phyloP scores from a whole-genome alignment of 2,797 vertebrate genomes.

The Ctenosaura bakeri region DNA sequence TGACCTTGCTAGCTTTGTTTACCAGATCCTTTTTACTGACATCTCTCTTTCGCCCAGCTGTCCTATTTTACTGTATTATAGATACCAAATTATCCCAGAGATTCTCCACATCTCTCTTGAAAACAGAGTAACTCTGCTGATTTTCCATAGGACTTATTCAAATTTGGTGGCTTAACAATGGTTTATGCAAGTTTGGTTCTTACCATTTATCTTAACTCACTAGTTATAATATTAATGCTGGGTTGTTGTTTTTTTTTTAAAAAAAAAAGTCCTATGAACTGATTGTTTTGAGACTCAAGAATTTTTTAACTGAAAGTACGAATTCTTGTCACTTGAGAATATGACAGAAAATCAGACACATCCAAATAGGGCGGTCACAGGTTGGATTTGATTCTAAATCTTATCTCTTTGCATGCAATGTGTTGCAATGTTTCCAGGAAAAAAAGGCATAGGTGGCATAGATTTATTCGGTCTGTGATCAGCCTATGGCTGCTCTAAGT shows the following conservation, averaged over 20 bases:
- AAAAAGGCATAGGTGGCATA: background rate
- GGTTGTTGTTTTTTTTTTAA: background rate
- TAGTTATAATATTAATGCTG: too few relatives aligned
- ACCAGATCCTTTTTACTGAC: fast-evolving
- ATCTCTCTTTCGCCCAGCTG: background rate
- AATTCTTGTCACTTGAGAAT: too few relatives aligned
- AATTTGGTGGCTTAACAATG: background rate
- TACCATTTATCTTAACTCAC: background rate
- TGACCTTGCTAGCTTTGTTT: background rate
- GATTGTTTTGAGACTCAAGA: background rate
- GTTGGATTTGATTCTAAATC: too few relatives aligned
- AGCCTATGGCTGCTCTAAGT: background rate
- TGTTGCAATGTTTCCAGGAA: too few relatives aligned
- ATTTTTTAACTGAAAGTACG: too few relatives aligned
- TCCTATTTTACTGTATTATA: background rate
- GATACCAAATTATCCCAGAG: background rate
- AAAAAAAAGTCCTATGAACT: background rate
- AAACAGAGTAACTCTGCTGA: constrained; percentile 2
- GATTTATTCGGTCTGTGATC: background rate
- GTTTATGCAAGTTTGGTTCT: background rate
- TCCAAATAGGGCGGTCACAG: too few relatives aligned
- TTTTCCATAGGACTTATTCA: background rate
- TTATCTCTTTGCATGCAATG: too few relatives aligned
- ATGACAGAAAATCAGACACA: too few relatives aligned
- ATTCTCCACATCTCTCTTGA: constrained; percentile 19